Percentiles rank a stretch among this genome's conserved stretches.
phyloP scores from a whole-genome alignment of 2,797 vertebrate species.

The Halcyon badia region DNA sequence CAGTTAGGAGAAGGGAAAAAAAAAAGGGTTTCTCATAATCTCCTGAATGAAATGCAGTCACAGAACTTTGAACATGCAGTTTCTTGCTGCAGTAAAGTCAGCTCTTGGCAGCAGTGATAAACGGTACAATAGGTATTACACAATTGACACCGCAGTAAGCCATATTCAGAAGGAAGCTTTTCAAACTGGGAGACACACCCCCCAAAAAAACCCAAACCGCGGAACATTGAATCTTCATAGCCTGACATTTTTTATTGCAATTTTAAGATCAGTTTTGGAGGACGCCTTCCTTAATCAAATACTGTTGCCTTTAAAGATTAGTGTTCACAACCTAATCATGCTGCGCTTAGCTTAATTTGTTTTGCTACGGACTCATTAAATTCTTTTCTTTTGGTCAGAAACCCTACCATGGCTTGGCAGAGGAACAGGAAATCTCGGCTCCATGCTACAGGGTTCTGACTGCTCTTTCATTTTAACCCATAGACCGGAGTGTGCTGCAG shows the following conservation, averaged over 20 bases:
- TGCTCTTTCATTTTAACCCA: slow-evolving; percentile 37
- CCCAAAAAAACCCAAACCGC: not conserved
- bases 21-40: not conserved
- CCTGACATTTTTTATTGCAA: not conserved
- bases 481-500: not conserved
- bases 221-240: not conserved
- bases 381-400: slow-evolving; percentile 76
- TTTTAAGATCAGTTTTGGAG: slow-evolving; percentile 45
- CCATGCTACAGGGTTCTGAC: not conserved
- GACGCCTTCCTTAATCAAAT: slow-evolving; percentile 49
- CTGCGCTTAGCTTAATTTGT: slow-evolving; percentile 77
- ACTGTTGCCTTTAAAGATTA: slow-evolving; percentile 76
- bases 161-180: not conserved
- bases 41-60: not conserved
- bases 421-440: slow-evolving; percentile 63
- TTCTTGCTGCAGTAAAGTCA: slow-evolving; percentile 65
- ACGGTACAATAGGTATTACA: not conserved
- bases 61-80: slow-evolving; percentile 1
- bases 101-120: slow-evolving; percentile 40
- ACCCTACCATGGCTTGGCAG: slow-evolving; percentile 76
- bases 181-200: not conserved
- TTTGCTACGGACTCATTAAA: slow-evolving; percentile 82
- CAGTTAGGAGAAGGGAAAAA: not conserved
- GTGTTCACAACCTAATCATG: slow-evolving; percentile 75
- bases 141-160: not conserved